Conservation (phyloP, 2,113 vertebrate genomes). For the Anas platyrhynchos region DNA sequence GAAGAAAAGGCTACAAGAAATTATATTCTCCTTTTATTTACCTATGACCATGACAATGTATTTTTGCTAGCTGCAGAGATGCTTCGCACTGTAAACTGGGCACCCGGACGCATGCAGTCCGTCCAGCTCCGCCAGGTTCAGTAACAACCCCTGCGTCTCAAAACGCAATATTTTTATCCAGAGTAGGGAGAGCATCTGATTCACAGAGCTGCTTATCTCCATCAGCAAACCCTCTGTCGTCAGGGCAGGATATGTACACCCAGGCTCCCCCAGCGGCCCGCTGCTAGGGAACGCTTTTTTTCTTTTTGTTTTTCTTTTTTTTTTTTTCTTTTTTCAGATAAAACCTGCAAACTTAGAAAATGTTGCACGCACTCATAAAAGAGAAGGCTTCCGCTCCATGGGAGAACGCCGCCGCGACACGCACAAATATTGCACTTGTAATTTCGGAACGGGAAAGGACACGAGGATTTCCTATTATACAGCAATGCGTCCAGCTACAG, state of each 20-base stretch:
- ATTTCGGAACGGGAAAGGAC: conserved; percentile 75
- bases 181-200: conserved; percentile 79
- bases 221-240: conserved; percentile 61
- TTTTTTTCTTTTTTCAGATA: neutral
- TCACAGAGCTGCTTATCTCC: conserved; percentile 76
- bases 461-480: conserved; percentile 76
- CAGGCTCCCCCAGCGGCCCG: conserved; percentile 81
- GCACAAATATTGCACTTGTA: conserved; percentile 94
- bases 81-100: conserved; percentile 86
- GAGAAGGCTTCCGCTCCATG: conserved; percentile 61
- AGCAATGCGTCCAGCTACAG: conserved; percentile 79
- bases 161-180: conserved; percentile 75
- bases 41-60: conserved; percentile 85
- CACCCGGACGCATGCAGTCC: conserved; percentile 81
- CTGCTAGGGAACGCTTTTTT: conserved; percentile 74
- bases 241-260: conserved; percentile 85
- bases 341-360: conserved; percentile 56
- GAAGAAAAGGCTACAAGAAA: conserved; percentile 57
- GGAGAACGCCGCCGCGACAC: conserved; percentile 65
- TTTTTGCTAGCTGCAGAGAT: conserved; percentile 84
- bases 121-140: conserved; percentile 72
- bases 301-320: neutral
- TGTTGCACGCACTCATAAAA: neutral
- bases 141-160: conserved; percentile 27
- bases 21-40: conserved; percentile 89